Base-by-base conservation (phyloP, 2,888 invertebrate genomes). In the Temnothorax rugatulus region DNA sequence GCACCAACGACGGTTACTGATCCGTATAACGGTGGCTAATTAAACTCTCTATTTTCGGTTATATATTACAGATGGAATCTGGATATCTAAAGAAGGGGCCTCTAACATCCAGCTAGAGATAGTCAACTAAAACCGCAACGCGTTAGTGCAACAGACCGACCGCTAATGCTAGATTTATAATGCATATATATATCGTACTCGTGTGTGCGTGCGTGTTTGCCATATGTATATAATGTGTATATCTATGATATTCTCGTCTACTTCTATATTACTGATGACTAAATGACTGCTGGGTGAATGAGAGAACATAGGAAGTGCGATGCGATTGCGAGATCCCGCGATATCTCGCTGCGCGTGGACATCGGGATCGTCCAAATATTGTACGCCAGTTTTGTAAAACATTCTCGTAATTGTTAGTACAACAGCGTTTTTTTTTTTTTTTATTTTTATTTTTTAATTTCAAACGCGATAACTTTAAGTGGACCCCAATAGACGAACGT, bases 401-500 rank as follows among this genome's bases (percentile, higher is more conserved):
- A 89, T 82, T 88, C 88, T 83, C 87, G 87, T 75, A 89, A 87
- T 88, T 89, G 85, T 81, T 87, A 86, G 84, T 87, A 83, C 89
- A 87, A 82, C 89, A 87, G 87, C 54, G 77, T 77, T 18, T 18
- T 50, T 1, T 29, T 29, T 3, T 3, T 29, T 29, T 50, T 50
- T 5, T n/a, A n/a, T n/a, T n/a, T n/a, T n/a, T n/a, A n/a, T 18
- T n/a, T 88, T 87, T 64, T 88, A 89, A 87, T 84, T 74, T 88
- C 77, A 44, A 41, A 41, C 85, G 63, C 83, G 88, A 89, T 93
- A 93, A 92, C 86, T 92, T 92, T 93, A 93, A 93, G 91, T 93
- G 93, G 93, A 93, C 93, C 93, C 93, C 91, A 92, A 93, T 92
- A 92, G 92, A 93, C 92, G 90, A 92, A 92, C 91, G 87, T 91